A percentile compares a stretch with the other conserved stretches of the same genome.
phyloP scores from a whole-genome alignment of 2,797 vertebrate genomes.

The Galago senegalensis region DNA sequence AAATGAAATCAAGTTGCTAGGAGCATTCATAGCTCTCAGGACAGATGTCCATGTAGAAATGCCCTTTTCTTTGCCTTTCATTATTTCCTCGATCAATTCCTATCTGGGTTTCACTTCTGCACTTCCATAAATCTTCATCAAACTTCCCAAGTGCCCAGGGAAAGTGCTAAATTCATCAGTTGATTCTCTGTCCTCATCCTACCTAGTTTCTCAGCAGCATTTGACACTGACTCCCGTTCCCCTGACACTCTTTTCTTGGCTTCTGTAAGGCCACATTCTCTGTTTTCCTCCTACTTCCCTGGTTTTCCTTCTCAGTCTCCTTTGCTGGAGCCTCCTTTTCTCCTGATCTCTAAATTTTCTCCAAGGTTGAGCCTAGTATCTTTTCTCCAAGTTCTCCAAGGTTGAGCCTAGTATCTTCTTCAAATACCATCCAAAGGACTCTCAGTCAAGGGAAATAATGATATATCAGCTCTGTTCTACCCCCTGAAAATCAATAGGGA shows the following conservation, averaged over 20 bases:
- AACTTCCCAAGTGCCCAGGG: background rate
- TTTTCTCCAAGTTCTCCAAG: background rate
- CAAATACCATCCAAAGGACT: background rate
- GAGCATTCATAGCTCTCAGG: background rate
- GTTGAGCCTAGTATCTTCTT: background rate
- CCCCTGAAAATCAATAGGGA: conserved; percentile 21
- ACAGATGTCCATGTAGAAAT: background rate
- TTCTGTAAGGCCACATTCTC: background rate
- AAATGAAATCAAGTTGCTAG: background rate
- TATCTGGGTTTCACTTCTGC: background rate
- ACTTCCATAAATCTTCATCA: background rate
- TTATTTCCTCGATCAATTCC: background rate
- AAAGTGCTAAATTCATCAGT: background rate
- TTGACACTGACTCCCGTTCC: background rate
- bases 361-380: background rate
- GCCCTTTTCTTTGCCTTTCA: background rate
- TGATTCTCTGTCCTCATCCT: background rate
- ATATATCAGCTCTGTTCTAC: background rate
- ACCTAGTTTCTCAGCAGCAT: background rate
- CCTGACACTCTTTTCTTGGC: background rate
- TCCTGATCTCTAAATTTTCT: background rate
- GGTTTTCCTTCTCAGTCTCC: background rate
- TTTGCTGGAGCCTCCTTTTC: background rate
- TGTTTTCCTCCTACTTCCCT: background rate
- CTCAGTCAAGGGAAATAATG: background rate